Percentiles rank a stretch among this genome's conserved stretches.
Conservation (phyloP, 2,797 vertebrate species). For the Crypturellus tataupa region DNA sequence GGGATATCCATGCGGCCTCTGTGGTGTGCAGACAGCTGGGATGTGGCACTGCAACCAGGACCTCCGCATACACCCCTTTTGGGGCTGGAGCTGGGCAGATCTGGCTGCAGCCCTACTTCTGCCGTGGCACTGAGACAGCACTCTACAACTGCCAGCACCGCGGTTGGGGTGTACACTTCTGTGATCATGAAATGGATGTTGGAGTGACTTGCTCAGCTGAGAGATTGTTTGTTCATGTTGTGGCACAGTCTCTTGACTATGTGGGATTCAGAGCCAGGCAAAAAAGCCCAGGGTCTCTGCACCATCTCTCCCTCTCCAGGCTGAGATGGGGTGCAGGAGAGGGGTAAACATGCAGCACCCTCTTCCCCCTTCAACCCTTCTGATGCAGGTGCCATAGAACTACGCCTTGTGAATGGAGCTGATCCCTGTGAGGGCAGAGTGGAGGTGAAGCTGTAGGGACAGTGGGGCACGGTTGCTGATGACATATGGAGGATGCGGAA, state of each 20-base stretch:
- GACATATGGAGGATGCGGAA: background rate
- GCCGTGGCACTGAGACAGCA: fast-evolving
- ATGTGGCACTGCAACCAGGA: background rate
- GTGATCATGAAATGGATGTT: background rate
- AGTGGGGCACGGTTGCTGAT: background rate
- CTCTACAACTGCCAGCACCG: fast-evolving
- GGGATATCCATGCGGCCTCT: fast-evolving
- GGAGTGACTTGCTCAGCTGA: background rate
- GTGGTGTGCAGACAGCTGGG: slow-evolving; percentile 45
- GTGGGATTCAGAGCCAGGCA: no score
- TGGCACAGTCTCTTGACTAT: no score
- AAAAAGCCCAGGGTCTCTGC: no score
- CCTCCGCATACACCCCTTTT: fast-evolving
- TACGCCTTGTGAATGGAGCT: no score
- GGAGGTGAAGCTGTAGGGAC: background rate
- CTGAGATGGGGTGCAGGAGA: no score
- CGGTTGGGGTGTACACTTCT: fast-evolving
- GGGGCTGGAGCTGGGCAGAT: background rate
- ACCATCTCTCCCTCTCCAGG: no score
- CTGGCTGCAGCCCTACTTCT: background rate
- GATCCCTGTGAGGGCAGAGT: no score
- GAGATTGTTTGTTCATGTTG: background rate
- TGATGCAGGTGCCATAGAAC: no score
- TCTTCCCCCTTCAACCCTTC: no score
- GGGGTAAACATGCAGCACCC: background rate